Evolutionary conservation across 2,797 vertebrate species (phyloP).

Genomic region (Karalla daura): DNA sequence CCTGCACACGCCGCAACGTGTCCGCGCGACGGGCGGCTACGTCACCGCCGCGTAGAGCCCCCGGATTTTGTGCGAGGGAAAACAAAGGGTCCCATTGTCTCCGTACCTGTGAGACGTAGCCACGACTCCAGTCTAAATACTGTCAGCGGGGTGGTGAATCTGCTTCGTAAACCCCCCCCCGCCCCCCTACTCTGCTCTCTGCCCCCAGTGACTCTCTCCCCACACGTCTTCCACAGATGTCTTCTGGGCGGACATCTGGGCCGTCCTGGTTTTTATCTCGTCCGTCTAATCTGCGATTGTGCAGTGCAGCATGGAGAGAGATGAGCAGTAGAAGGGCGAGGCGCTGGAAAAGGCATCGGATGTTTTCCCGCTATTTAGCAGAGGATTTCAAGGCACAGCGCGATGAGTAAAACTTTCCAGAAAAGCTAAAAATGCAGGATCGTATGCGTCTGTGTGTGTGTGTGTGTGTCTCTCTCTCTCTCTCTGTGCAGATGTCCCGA

Average conservation of each 20-base stretch:
- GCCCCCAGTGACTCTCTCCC: conserved; percentile 12
- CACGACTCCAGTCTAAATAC: conserved; percentile 67
- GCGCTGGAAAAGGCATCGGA: no score
- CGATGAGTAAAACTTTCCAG: conserved; percentile 28
- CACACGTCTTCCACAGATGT: conserved; percentile 34
- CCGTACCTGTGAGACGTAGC: conserved; percentile 25
- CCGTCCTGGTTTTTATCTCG: no score
- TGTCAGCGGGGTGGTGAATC: conserved; percentile 36
- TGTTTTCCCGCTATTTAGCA: conserved; percentile 11
- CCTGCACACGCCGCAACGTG: conserved; percentile 40
- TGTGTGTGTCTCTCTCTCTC: conserved; percentile 1
- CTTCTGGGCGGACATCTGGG: no score
- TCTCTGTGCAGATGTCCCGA: conserved; percentile 21
- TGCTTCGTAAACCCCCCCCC: conserved; percentile 13
- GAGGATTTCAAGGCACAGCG: neutral
- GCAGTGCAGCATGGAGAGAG: neutral
- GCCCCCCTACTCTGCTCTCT: no score
- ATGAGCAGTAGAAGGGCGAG: neutral
- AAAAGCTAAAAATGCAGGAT: conserved; percentile 36
- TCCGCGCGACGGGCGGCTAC: conserved; percentile 19
- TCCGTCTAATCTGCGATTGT: no score
- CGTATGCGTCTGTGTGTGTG: conserved; percentile 7
- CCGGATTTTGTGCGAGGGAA: conserved; percentile 19
- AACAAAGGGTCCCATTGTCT: conserved; percentile 58
- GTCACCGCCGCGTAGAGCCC: conserved; percentile 3